Conservation (phyloP, 1,140 invertebrate species). For the Antheraea mylitta region DNA sequence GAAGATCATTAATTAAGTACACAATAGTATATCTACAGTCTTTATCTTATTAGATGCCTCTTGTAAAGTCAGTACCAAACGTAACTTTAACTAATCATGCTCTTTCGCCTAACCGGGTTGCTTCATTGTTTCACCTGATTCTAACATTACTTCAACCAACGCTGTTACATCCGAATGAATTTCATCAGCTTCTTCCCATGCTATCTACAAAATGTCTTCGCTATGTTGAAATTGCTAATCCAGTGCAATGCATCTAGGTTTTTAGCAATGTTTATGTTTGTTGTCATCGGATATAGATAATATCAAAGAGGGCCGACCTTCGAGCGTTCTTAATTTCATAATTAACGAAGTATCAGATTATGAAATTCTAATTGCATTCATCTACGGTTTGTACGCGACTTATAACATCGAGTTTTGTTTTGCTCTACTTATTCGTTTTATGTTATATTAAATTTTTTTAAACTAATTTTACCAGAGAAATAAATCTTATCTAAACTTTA, state of each 20-base stretch:
- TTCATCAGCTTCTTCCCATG: constrained; percentile 46
- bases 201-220: constrained; percentile 32
- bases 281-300: constrained; percentile 28
- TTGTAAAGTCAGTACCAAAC: constrained; percentile 9
- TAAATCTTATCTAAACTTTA: not conserved
- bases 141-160: constrained; percentile 23
- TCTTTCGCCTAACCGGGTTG: constrained; percentile 27
- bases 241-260: constrained; percentile 20
- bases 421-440: constrained; percentile 13
- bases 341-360: constrained; percentile 20
- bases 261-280: constrained; percentile 13
- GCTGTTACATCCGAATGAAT: constrained; percentile 35
- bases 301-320: constrained; percentile 26
- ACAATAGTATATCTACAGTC: not conserved
- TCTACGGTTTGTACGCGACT: constrained; percentile 5
- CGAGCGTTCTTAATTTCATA: constrained; percentile 28
- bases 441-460: not conserved
- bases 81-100: constrained; percentile 16
- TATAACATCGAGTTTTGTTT: constrained; percentile 7
- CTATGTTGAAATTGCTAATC: constrained; percentile 26
- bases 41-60: constrained; percentile 4
- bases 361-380: constrained; percentile 14
- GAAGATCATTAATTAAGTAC: not conserved
- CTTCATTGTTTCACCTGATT: constrained; percentile 46
- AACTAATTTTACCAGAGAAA: not conserved